A percentile compares a stretch with the other conserved stretches of the same genome.
Evolutionary conservation across 2,113 vertebrate genomes (phyloP).

Genomic region (Donacobius atricapilla): DNA sequence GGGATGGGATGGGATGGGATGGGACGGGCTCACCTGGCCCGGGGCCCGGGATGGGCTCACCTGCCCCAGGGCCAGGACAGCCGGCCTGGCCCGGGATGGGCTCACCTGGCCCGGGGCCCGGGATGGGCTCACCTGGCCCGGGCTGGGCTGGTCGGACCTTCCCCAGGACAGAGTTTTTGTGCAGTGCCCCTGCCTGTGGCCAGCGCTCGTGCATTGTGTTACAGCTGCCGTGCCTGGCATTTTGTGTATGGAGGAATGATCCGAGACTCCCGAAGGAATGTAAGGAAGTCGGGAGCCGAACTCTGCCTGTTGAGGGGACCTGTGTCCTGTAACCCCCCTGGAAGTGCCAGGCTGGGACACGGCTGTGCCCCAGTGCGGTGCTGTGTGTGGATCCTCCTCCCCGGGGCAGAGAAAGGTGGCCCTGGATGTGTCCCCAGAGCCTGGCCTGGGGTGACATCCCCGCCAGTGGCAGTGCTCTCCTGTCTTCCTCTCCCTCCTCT

Average conservation of each 20-base stretch:
- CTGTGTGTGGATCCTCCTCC: background rate
- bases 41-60: no score
- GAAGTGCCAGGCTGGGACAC: background rate
- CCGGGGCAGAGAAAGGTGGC: background rate
- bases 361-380: rapidly evolving
- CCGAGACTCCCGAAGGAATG: background rate
- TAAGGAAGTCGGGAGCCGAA: rapidly evolving
- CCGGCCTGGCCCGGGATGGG: no score
- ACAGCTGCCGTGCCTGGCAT: background rate
- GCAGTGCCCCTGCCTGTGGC: background rate
- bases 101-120: no score
- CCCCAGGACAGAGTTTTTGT: background rate
- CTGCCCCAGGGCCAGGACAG: no score
- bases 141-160: no score
- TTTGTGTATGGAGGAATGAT: no score
- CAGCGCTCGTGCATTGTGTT: background rate
- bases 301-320: background rate
- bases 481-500: background rate
- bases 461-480: background rate
- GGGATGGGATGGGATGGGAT: no score
- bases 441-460: background rate
- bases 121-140: no score
- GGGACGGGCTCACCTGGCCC: no score
- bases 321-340: rapidly evolving
- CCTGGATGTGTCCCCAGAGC: background rate